These are phyloP conservation scores for Falco peregrinus DNA, from an alignment of 2,797 vertebrate species.

Conservation along the genomic window DNA sequence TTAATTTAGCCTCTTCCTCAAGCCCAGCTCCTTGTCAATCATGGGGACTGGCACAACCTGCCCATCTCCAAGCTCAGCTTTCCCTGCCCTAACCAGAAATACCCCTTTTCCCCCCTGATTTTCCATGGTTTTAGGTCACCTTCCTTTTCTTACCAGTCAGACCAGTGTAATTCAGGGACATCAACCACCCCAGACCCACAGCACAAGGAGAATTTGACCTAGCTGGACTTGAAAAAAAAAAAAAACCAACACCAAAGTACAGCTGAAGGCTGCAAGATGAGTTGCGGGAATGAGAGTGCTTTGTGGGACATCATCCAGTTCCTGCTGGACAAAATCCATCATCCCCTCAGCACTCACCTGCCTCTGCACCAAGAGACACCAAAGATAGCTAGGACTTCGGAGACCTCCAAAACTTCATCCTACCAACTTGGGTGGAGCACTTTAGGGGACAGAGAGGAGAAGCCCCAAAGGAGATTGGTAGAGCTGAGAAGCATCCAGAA, in stretches of 20 bases:
- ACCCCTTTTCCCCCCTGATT: accelerated
- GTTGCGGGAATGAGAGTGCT: slow-evolving; percentile 61
- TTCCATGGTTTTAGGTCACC: background rate
- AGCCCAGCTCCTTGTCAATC: background rate
- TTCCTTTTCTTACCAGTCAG: background rate
- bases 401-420: background rate
- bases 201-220: slow-evolving; percentile 47
- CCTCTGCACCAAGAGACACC: background rate
- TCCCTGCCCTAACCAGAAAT: background rate
- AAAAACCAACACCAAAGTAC: background rate
- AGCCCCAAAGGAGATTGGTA: no score
- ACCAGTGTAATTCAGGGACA: background rate
- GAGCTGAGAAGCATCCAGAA: background rate
- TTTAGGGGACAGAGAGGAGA: accelerated
- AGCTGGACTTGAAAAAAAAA: background rate
- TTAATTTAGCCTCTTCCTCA: background rate
- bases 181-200: background rate
- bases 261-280: slow-evolving; percentile 56
- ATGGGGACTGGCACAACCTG: background rate
- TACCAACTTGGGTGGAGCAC: accelerated
- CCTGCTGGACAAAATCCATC: slow-evolving; percentile 58
- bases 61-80: background rate
- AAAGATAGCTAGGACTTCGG: background rate
- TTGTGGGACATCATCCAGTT: slow-evolving; percentile 63
- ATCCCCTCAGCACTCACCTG: background rate